Conservation (phyloP, 2,888 invertebrate genomes). For the Axea sp. region DNA sequence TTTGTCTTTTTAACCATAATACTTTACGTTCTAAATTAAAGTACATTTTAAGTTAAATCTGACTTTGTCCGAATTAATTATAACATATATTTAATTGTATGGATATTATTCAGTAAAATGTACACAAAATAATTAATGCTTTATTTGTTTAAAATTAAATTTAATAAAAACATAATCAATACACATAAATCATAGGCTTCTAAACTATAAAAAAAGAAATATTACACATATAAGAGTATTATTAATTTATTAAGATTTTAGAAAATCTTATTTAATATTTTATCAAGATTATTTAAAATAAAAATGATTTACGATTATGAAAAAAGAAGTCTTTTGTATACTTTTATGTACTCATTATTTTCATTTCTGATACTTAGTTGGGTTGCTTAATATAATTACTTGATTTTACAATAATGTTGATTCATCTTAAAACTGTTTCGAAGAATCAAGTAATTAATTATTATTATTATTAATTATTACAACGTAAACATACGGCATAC, state of each 20-base stretch:
- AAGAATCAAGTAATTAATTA: conserved; percentile 49
- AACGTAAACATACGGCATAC: conserved; percentile 51
- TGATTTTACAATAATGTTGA: conserved; percentile 41
- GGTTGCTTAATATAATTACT: conserved; percentile 39
- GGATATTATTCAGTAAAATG: too few species aligned
- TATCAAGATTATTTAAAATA: too few species aligned
- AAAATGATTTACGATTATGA: conserved; percentile 46
- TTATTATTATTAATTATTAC: conserved; percentile 38
- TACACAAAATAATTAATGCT: too few species aligned
- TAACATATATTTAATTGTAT: too few species aligned
- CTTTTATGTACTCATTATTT: conserved; percentile 65
- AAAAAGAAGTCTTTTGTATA: conserved; percentile 65
- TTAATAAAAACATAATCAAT: conserved; percentile 21
- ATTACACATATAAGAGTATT: conserved; percentile 67
- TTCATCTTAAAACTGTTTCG: conserved; percentile 9
- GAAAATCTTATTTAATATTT: conserved; percentile 26
- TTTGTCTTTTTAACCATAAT: too few species aligned
- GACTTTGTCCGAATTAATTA: too few species aligned
- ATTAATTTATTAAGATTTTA: conserved; percentile 46
- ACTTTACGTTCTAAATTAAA: too few species aligned
- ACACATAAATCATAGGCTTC: conserved; percentile 4
- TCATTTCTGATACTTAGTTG: conserved; percentile 38
- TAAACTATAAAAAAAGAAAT: conserved; percentile 7
- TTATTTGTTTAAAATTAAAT: conserved; percentile 18
- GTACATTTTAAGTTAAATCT: too few species aligned